Base-by-base conservation (phyloP, 2,888 invertebrate species). In the Limnephilus auricula region DNA sequence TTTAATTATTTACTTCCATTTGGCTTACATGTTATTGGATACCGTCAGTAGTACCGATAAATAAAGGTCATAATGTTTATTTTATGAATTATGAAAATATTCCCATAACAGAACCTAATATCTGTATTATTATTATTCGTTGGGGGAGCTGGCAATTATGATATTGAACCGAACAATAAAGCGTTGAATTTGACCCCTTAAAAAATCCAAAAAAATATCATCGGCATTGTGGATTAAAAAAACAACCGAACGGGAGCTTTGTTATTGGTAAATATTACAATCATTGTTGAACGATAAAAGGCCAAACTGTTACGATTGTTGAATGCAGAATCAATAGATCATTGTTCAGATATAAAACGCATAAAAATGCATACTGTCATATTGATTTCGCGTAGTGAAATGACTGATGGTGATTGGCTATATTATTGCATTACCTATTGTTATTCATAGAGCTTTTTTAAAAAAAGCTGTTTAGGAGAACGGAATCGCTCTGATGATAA, bases 31-130 rank as follows among this genome's bases (percentile, higher is more conserved):
- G 89, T 79, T 89, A 79, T 89, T 79, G 6, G 79, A 79, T 40
- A 79, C 89, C 79, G 79, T 37, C 79, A 79, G 79, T 89, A 79
- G 79, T 37, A 88, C 82, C 65, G 40, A 90, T 90, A 90, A 90
- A 90, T 82, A 91, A 92, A 91, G 92, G 92, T 92, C 89, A 91
- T 84, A 91, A 82, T 92, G 92, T 92, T 92, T 92, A 92, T 91
- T 92, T 92, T 92, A 92, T 92, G 92, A 90, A 92, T 92, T 92
- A 91, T 88, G 79, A 92, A 92, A 92, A 92, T 89, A 92, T 91
- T 92, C 91, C 92, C 91, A 90, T 90, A 89, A 37, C 80, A 80
- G 86, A 30, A 86, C 15, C 13, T 37, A 89, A 40, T 31, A 65
- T 65, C 65, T 65, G 31, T 32, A 79, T 32, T 50, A 79, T 65